Conservation (phyloP, 2,113 vertebrate species). For the Takifugu flavidus region DNA sequence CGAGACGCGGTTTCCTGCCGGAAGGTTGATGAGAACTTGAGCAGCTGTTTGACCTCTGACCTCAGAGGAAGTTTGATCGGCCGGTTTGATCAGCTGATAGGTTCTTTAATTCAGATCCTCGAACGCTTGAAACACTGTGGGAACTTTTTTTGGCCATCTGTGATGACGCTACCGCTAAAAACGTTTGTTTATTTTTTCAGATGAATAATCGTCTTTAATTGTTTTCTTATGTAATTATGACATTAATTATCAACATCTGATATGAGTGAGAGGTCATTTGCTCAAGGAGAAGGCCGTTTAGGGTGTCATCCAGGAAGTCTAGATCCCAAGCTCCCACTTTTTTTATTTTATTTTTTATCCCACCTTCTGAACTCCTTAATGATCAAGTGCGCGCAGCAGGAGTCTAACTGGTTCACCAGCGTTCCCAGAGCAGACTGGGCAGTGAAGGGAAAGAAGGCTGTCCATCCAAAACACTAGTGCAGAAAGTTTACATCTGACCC, state of each 20-base stretch:
- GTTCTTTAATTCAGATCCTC: neutral
- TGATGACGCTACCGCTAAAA: too few relatives aligned
- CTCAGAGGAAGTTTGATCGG: neutral
- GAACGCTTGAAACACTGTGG: too few relatives aligned
- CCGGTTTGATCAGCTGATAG: neutral
- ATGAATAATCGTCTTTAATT: neutral
- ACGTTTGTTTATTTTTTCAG: neutral
- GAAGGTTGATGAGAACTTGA: conserved; percentile 14
- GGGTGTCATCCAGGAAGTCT: too few relatives aligned
- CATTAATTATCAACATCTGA: too few relatives aligned
- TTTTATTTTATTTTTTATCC: neutral
- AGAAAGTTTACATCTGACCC: too few relatives aligned
- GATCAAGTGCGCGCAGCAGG: neutral
- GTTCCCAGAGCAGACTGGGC: too few relatives aligned
- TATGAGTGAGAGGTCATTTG: too few relatives aligned
- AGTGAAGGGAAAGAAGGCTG: too few relatives aligned
- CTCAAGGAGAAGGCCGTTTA: too few relatives aligned
- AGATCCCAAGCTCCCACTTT: neutral
- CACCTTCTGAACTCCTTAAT: too few relatives aligned
- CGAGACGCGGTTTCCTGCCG: neutral
- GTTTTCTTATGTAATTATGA: neutral
- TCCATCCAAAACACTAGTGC: too few relatives aligned
- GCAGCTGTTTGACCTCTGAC: conserved; percentile 44
- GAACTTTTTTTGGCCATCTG: too few relatives aligned
- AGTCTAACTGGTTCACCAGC: neutral